Evolutionary conservation across 2,113 vertebrate genomes (phyloP).

Genomic region (Podarcis cretensis): DNA sequence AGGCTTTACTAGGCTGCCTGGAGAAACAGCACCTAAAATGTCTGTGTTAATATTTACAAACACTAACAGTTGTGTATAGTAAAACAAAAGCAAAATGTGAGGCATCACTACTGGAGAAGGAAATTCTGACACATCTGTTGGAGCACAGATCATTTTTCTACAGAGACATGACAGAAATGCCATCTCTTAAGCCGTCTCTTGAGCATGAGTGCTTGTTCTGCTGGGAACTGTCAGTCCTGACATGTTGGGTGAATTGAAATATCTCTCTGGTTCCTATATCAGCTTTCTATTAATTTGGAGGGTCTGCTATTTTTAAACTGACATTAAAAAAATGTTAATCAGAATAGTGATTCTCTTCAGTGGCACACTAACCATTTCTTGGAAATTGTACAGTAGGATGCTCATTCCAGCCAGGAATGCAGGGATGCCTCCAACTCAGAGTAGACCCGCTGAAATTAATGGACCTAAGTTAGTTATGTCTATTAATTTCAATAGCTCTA

Average conservation of each 20-base stretch:
- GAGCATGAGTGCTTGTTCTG: not conserved
- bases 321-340: not conserved
- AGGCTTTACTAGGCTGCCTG: not conserved
- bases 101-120: accelerated
- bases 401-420: not conserved
- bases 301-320: not conserved
- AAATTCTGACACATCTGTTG: not conserved
- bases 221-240: not conserved
- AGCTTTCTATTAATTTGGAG: not conserved
- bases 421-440: not conserved
- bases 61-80: not conserved
- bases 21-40: conserved; percentile 4
- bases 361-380: not conserved
- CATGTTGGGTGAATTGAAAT: not conserved
- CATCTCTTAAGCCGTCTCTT: not conserved
- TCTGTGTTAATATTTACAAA: not conserved
- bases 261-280: not conserved
- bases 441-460: no score
- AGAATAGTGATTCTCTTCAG: no score
- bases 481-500: no score
- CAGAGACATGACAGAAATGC: not conserved
- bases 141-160: not conserved
- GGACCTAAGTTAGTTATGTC: no score
- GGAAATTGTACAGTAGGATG: not conserved
- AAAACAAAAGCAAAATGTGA: not conserved